Percentiles rank a stretch among this genome's conserved stretches.
Conservation (phyloP, 1,140 invertebrate species). For the Drosophila hydei region DNA sequence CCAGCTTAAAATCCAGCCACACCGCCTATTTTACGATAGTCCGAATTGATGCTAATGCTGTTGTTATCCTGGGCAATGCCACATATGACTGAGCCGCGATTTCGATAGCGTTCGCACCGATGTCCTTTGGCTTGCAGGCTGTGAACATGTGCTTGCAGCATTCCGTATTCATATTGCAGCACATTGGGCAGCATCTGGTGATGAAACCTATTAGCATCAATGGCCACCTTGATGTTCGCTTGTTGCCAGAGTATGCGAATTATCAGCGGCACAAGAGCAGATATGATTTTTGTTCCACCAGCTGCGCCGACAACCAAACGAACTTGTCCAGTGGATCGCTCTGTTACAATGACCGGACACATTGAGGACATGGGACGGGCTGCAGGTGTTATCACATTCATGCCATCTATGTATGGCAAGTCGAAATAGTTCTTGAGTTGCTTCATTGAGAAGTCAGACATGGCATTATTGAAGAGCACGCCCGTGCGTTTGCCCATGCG, state of each 20-base stretch:
- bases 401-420: slow-evolving; percentile 87
- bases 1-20: slow-evolving; percentile 91
- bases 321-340: slow-evolving; percentile 88
- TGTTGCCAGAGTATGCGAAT: slow-evolving; percentile 90
- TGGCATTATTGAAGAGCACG: slow-evolving; percentile 96
- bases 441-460: slow-evolving; percentile 97
- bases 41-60: slow-evolving; percentile 90
- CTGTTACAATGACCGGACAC: slow-evolving; percentile 93
- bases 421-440: slow-evolving; percentile 91
- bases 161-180: slow-evolving; percentile 89
- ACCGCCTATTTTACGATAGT: slow-evolving; percentile 92
- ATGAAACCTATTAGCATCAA: slow-evolving; percentile 94
- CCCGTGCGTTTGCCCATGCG: slow-evolving; percentile 87
- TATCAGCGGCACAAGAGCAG: slow-evolving; percentile 89
- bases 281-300: slow-evolving; percentile 97
- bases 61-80: slow-evolving; percentile 86
- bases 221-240: slow-evolving; percentile 90
- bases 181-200: slow-evolving; percentile 96
- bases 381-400: slow-evolving; percentile 91
- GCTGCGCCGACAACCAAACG: slow-evolving; percentile 94
- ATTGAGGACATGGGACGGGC: slow-evolving; percentile 97
- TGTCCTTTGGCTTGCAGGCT: slow-evolving; percentile 89
- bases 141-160: slow-evolving; percentile 87
- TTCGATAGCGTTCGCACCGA: slow-evolving; percentile 86
- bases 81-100: slow-evolving; percentile 89